Base-by-base conservation (phyloP, 2,113 vertebrate genomes). In the Silurus asotus region DNA sequence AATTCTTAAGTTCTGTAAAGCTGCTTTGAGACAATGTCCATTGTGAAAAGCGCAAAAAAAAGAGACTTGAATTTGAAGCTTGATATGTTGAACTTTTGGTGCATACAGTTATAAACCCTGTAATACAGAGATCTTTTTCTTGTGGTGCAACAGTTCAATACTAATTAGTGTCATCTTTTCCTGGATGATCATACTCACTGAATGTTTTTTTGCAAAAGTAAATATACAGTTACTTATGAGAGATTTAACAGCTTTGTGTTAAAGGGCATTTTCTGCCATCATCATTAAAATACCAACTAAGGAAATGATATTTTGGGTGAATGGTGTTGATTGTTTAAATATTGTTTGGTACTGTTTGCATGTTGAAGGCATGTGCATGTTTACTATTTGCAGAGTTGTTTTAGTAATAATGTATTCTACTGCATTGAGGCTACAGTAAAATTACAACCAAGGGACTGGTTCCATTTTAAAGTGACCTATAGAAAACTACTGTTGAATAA, bases 361-460 rank as follows among this genome's bases (percentile, higher is more conserved):
- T 37, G 37, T 1, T 37, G 37, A 37, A 37, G 37, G 37, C 37
- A 53, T n/a, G 19, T 14, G 14, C 14, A 20, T 55, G 37, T 78
- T 78, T 20, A 11, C 4, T 5, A 9, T 48, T 48, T 77, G 25
- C 87, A 65, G 62, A 81, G 67, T 56, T 77, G 5, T 85, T 84
- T 70, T 85, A 49, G 61, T 37, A 67, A 19, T 25, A 70, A 61
- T 59, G n/a, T 67, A 2, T 17, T 49, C 70, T 11, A 49, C 51
- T 74, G 10, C 37, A 87, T 80, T 49, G 8, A 25, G 62, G 14
- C 49, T 79, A 53, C 67, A 28, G 84, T 79, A 78, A 84, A 88
- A 86, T 83, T 91, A 88, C 65, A 91, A 37, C 28, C 81, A 23
- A 86, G 78, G 5, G 23, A 53, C 59, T 86, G 11, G 37, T 0